A percentile compares a stretch with the other conserved stretches of the same genome.
phyloP scores from a whole-genome alignment of 2,797 vertebrate species.

The Anguilla pacifica region DNA sequence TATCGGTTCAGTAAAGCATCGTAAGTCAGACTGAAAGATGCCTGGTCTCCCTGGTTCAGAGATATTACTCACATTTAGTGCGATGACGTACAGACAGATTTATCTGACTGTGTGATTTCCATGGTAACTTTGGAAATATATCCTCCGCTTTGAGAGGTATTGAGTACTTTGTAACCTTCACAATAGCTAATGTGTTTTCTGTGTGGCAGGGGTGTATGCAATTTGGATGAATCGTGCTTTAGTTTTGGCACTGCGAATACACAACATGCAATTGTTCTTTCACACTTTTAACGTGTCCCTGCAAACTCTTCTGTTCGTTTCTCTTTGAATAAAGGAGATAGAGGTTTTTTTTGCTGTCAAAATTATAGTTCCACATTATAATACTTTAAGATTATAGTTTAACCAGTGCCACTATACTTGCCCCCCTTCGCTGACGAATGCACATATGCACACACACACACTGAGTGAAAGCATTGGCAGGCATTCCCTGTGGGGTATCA shows the following conservation, averaged over 20 bases:
- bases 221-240: not conserved
- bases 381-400: not conserved
- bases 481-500: not conserved
- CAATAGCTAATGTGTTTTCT: not conserved
- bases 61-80: constrained; percentile 11
- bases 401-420: not conserved
- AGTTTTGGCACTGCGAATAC: not conserved
- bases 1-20: not conserved
- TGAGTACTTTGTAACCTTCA: not conserved
- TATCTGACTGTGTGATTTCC: not conserved
- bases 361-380: not conserved
- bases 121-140: constrained; percentile 17
- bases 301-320: not conserved
- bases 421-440: not conserved
- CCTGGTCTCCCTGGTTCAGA: not conserved
- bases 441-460: not conserved
- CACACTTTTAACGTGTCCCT: not conserved
- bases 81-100: not conserved
- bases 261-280: not conserved
- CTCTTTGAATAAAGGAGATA: not conserved
- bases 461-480: not conserved
- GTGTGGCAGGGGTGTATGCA: not conserved
- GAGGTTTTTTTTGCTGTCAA: not conserved
- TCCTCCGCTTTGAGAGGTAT: not conserved
- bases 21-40: not conserved